A percentile compares a stretch with the other conserved stretches of the same genome.
Conservation (phyloP, 2,113 vertebrate species). For the Laticauda colubrina region DNA sequence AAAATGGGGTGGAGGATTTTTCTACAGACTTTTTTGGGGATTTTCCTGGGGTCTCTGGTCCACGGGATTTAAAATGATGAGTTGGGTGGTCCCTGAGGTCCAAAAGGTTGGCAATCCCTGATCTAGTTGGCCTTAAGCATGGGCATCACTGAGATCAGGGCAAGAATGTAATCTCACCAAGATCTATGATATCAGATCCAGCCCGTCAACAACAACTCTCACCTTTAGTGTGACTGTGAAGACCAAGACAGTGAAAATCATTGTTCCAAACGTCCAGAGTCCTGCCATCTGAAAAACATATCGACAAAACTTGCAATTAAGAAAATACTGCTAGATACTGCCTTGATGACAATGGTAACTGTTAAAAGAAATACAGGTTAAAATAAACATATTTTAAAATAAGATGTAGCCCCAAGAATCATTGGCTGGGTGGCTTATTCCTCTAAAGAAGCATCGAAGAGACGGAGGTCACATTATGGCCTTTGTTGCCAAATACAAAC, state of each 20-base stretch:
- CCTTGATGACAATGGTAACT: background rate
- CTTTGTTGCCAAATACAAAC: background rate
- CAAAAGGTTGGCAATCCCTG: no score
- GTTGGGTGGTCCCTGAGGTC: no score
- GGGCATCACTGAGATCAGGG: background rate
- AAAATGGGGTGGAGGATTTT: no score
- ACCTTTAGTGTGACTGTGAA: constrained; percentile 98
- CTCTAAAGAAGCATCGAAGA: background rate
- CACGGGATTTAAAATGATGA: no score
- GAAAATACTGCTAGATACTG: background rate
- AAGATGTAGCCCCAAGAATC: background rate
- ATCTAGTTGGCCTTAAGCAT: background rate
- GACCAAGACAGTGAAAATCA: constrained; percentile 92
- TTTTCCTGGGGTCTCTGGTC: no score
- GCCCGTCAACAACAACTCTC: constrained; percentile 29
- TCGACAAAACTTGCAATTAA: background rate
- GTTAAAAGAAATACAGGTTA: background rate
- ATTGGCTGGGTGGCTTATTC: background rate
- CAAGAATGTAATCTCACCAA: background rate
- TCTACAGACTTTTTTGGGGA: no score
- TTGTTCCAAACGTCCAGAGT: constrained; percentile 95
- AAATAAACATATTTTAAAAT: background rate
- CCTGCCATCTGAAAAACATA: constrained; percentile 86
- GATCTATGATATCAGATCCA: background rate
- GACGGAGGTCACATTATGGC: background rate